Conservation (phyloP, 2,113 vertebrate species). For the Thymallus thymallus region DNA sequence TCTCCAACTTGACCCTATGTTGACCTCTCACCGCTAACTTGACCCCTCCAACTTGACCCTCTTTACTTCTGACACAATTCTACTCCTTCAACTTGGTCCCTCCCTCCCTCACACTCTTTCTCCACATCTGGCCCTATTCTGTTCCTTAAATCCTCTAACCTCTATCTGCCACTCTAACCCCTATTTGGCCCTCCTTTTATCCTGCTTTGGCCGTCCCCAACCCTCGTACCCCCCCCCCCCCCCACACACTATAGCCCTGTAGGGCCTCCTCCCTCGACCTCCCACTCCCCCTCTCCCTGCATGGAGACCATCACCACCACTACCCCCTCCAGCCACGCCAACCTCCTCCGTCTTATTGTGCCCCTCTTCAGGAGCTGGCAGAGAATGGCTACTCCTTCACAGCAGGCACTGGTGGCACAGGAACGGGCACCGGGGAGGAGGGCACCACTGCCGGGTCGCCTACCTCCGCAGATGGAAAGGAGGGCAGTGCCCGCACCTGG, state of each 20-base stretch:
- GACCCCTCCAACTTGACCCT: background rate
- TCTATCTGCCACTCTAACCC: background rate
- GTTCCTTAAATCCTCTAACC: background rate
- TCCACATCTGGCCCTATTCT: background rate
- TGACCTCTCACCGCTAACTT: no score
- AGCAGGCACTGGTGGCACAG: conserved; percentile 63
- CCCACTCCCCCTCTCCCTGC: background rate
- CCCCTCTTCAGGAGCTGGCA: conserved; percentile 80
- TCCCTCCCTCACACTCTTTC: background rate
- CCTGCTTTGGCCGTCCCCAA: background rate
- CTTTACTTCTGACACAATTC: background rate
- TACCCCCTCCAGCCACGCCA: background rate
- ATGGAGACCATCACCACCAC: background rate
- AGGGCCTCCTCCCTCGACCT: background rate
- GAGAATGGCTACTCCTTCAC: conserved; percentile 84
- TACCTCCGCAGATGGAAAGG: conserved; percentile 72
- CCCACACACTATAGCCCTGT: background rate
- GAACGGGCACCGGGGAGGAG: conserved; percentile 68
- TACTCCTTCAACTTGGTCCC: background rate
- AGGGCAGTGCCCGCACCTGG: conserved; percentile 63
- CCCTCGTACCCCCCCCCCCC: background rate
- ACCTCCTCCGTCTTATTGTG: conserved; percentile 5
- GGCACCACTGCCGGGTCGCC: conserved; percentile 36
- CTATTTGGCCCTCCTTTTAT: background rate
- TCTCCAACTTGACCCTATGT: no score